Evolutionary conservation across 1,140 invertebrate species (phyloP).

Genomic region (Temnothorax curvispinosus): DNA sequence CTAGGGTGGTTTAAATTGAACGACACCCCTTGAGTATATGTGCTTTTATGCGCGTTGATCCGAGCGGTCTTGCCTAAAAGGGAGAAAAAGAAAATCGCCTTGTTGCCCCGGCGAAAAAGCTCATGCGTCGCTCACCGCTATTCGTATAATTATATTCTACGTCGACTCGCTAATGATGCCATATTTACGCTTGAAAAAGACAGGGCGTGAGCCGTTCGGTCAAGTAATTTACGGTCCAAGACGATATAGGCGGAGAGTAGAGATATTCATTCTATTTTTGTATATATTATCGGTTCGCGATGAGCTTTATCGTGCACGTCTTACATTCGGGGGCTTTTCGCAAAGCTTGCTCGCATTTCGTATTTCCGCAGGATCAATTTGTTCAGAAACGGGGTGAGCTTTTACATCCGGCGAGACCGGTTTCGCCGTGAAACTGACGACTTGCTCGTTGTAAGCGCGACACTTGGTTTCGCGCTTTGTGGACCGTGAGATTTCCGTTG

Average conservation of each 20-base stretch:
- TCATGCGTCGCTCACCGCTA: slow-evolving; percentile 55
- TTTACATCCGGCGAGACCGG: background rate
- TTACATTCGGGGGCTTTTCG: slow-evolving; percentile 1
- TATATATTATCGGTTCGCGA: slow-evolving; percentile 51
- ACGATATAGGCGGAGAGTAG: background rate
- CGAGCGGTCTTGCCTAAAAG: slow-evolving; percentile 18
- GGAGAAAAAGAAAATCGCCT: slow-evolving; percentile 30
- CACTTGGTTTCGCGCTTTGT: background rate
- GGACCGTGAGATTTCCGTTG: slow-evolving; percentile 17
- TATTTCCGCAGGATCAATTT: background rate
- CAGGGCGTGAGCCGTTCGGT: slow-evolving; percentile 51
- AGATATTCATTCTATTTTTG: slow-evolving; percentile 60
- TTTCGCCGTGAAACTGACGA: background rate
- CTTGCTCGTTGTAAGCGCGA: background rate
- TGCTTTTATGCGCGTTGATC: background rate
- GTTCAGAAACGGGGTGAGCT: background rate
- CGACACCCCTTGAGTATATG: background rate
- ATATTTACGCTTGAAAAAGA: slow-evolving; percentile 63
- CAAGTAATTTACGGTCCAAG: slow-evolving; percentile 49
- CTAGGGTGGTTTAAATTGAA: background rate
- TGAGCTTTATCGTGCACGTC: background rate
- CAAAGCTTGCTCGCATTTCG: background rate
- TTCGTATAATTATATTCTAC: slow-evolving; percentile 53
- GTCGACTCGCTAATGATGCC: slow-evolving; percentile 63
- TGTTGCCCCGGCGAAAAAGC: slow-evolving; percentile 23